Evolutionary conservation across 2,888 invertebrate genomes (phyloP), one percentile per base, ranked within the genome.

Genomic region (Allophyes oxyacanthae): DNA sequence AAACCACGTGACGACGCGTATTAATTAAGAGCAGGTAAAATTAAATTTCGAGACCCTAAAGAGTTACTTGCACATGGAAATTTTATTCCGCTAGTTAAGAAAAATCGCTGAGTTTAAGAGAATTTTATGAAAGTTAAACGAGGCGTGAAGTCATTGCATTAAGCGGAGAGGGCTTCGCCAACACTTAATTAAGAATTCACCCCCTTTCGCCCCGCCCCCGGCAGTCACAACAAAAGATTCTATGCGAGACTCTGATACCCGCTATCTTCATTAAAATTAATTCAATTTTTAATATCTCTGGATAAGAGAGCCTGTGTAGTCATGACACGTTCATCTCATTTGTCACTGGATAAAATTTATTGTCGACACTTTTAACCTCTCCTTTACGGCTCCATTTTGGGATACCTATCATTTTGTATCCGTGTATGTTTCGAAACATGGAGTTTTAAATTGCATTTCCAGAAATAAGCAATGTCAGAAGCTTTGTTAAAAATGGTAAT

Each of bases 61-160:
- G 61, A 64, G 70, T 76, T 77, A 67, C 68, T 67, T 61, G 40
- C 73, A 75, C 77, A 81, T 79, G 79, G 80, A 83, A 86, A 86
- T 87, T 87, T 83, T 80, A 89, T 87, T 86, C 84, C 75, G 77
- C 87, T 84, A 88, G 86, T 89, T 87, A 84, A 82, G 83, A 88
- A 88, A 92, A 90, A 91, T 86, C 84, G 90, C 91, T 89, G 91
- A 91, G 88, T 87, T 86, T 87, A 84, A 88, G 85, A 84, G 91
- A 92, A 91, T 92, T 92, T 88, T 90, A 91, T 92, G 90, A 90
- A 92, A 90, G 91, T 90, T 90, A 91, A 93, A 94, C 92, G 92
- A 92, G 90, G 84, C 91, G 88, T 89, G 85, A 91, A 89, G 87
- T 88, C 92, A 89, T 93, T 88, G 92, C 92, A 92, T 93, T 92